Base-by-base conservation (phyloP, 2,888 invertebrate species). In the Aelia acuminata region DNA sequence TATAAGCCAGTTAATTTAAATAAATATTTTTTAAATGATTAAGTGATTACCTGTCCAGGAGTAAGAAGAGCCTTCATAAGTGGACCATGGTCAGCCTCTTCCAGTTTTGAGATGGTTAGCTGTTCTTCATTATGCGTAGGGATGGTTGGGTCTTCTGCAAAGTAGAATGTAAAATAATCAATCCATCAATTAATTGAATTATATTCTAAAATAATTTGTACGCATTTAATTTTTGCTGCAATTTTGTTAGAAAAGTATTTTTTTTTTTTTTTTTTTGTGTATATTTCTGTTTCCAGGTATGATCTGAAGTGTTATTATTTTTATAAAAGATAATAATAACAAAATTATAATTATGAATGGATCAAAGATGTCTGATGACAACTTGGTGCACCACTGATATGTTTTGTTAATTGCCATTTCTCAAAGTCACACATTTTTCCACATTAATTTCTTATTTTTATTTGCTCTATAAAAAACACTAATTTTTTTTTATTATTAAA, bases 31-130 rank as follows among this genome's bases (percentile, higher is more conserved):
- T 26, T 15, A 31, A 0, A 5, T 31, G 8, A 35, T 70, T 4
- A 70, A 35, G 10, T 80, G 1, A 43, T 47, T 8, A 43, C 43
- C 43, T 80, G 22, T 43, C 22, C 80, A 22, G 80, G 80, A 43
- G 13, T n/a, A 31, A 80, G 80, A n/a, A 80, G 43, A 43, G 80
- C 80, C 80, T 80, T 39, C 43, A 80, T 43, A 3, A 80, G n/a
- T 2, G 80, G 80, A n/a, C 80, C 80, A 47, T 80, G 39, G 43
- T 80, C n/a, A 5, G 15, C 63, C 3, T 80, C 80, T n/a, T 80
- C 80, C 0, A 80, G 80, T 43, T 80, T 80, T 13, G 80, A 22
- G n/a, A 47, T n/a, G 43, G 80, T 80, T 47, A 43, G 43, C n/a
- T 39, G 22, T 43, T 80, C 43, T 47, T 43, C 80, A 22, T 18